Evolutionary conservation across 2,797 vertebrate genomes (phyloP), one percentile per base, ranked within the genome.

Genomic region (Otus scops): DNA sequence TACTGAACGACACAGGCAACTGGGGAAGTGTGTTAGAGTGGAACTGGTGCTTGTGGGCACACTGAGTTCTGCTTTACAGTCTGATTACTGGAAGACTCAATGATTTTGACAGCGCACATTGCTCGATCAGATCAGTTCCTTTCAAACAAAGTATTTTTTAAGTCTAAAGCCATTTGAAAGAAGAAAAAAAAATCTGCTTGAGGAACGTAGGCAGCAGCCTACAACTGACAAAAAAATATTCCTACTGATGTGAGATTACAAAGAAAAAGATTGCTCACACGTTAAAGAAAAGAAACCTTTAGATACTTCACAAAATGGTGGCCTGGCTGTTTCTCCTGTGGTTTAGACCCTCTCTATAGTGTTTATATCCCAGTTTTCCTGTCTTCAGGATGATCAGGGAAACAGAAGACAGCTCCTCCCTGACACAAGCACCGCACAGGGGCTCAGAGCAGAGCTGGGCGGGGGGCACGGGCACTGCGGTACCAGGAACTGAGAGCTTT

Each of bases 1-100:
- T 30, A 17, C 23, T 12, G 78, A 96, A 75, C 26, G 56, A 86
- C 64, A 67, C 64, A 48, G 63, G 80, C 96, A 94, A 88, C 36
- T 17, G 54, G 41, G 43, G 61, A 11, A 81, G 64, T 0, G 15
- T 54, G 83, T 95, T 85, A 92, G 91, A 45, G 22, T 2, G 21
- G 53, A 85, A 71, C 63, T 36, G 83, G 63, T 28, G 67, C 63
- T 77, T 61, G 85, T 1, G 78, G 84, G 68, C 53, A 76, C 19
- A 20, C 21, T 1, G 19, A 65, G 30, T 18, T 54, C 51, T 34
- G 51, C 5, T 53, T 36, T 41, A 26, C 7, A 59, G 69, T 22
- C 68, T 57, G 43, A 28, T 32, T n/a, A 13, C 57, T 16, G 43
- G 19, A 48, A 36, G 24, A 19, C 67, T 51, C 30, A 4, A 30